These are phyloP conservation scores for Euleptes europaea DNA, from an alignment of 2,113 vertebrate species.

Conservation along the genomic window DNA sequence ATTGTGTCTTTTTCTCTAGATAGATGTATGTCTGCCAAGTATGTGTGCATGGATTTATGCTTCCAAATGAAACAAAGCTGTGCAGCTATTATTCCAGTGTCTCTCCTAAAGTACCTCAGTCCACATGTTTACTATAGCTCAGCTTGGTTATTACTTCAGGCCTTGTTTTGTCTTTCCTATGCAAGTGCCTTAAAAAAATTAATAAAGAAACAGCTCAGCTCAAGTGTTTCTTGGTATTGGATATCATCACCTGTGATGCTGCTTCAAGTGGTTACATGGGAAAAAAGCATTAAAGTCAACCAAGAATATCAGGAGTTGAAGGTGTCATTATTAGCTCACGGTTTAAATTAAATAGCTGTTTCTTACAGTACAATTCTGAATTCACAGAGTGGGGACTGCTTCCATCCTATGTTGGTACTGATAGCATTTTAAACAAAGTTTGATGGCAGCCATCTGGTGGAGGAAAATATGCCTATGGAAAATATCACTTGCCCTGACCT, in stretches of 20 bases:
- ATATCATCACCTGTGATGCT: conserved; percentile 22
- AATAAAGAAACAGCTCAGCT: conserved; percentile 54
- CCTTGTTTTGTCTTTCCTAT: conserved; percentile 35
- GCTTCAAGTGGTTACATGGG: conserved; percentile 3
- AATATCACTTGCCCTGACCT: background rate
- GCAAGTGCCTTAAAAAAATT: conserved; percentile 52
- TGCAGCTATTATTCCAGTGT: conserved; percentile 40
- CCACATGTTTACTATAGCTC: conserved; percentile 35
- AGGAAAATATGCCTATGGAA: background rate
- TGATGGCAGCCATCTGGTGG: background rate
- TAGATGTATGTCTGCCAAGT: conserved; percentile 50
- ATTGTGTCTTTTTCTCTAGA: conserved; percentile 44
- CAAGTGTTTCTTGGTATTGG: conserved; percentile 49
- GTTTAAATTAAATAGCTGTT: conserved; percentile 29
- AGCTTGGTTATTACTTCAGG: conserved; percentile 34
- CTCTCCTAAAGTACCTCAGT: conserved; percentile 13
- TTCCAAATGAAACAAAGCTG: conserved; percentile 62
- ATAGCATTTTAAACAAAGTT: background rate
- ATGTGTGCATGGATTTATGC: conserved; percentile 58
- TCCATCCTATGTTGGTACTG: background rate
- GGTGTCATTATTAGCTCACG: conserved; percentile 21
- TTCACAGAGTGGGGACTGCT: background rate
- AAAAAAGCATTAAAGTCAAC: conserved; percentile 18
- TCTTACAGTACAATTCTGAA: background rate
- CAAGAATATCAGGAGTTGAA: conserved; percentile 27